Evolutionary conservation across 2,797 vertebrate species (phyloP), one percentile per base, ranked within the genome.

Genomic region (Cynopterus sphinx): DNA sequence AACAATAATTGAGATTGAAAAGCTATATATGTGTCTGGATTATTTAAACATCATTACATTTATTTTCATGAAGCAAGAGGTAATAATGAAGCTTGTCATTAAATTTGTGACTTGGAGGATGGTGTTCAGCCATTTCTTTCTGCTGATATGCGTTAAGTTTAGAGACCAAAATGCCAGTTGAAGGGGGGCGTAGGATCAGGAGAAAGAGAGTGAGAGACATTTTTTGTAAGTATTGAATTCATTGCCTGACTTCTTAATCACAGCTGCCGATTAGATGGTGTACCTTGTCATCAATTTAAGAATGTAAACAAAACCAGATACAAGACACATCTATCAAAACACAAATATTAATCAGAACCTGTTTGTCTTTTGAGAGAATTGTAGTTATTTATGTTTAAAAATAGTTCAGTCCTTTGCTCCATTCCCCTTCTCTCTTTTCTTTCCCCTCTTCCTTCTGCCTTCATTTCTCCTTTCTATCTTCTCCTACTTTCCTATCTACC

Each of bases 191-290:
- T 49, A 49, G 49, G 49, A 49, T 4, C 49, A 49, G 92, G 28
- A 96, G 94, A 96, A 96, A 67, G 94, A 95, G 96, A 95, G 33
- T 3, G 17, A 63, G 33, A n/a, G 36, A 53, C 39, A 26, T 59
- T 75, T 95, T 77, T 84, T 74, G 78, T 83, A 92, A 94, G 70
- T 91, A 97, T n/a, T 95, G 51, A 98, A 95, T 98, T 98, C 95
- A 81, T 28, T 98, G 97, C 96, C 98, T 98, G 98, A 98, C 98
- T 98, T 98, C 98, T 98, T 98, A 98, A 98, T 99, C 98, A 95
- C 95, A 68, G 97, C 95, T 98, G 98, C 98, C 97, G 97, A 92
- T 97, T 98, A 94, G 95, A 97, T 97, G 96, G 95, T 98, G 97
- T 97, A 95, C 96, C 94, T 96, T 98, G 98, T 98, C 98, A 98